Evolutionary conservation across 2,113 vertebrate species (phyloP), one percentile per base, ranked within the genome.

Genomic region (Butorides virescens): DNA sequence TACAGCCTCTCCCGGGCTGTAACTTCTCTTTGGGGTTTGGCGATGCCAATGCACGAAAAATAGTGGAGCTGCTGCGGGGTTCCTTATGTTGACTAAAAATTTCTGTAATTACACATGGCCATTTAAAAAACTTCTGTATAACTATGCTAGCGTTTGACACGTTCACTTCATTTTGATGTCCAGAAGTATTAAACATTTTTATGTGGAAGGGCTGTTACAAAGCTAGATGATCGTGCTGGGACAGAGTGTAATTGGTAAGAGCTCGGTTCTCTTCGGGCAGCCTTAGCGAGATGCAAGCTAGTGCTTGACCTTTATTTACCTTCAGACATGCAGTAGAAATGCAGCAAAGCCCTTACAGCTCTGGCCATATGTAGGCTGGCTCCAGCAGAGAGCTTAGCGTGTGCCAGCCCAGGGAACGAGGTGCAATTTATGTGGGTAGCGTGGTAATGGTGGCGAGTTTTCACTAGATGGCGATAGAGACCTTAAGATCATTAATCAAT

Each of bases 401-500:
- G 13, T 61, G 81, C 25, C 23, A 1, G 62, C 88, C 30, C 42
- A 1, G 59, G 11, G 32, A 42, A 21, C 0, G 66, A 55, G 70
- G 16, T 53, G 26, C 47, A 21, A 66, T 46, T 56, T 47, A 8
- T 46, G 30, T 83, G 77, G 82, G 15, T 86, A 11, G 66, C 42
- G 88, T 63, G n/a, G 96, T 63, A 97, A 71, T 97, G 94, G 94
- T 88, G n/a, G 78, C 63, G 82, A 84, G 74, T 50, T 50, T 68
- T 97, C 98, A 97, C 98, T 98, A 98, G 98, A 98, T 98, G 98
- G 98, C 98, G 97, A 98, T 98, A 98, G 95, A 98, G 91, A 96
- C 98, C 96, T 98, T 95, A 92, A 85, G 93, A 98, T 98, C 90
- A 97, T 96, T 92, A 91, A 96, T 94, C 97, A 97, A 98, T 98